Percentiles rank a stretch among this genome's conserved stretches.
Evolutionary conservation across 30 jellyfish, hydroid and myxozoan species (phyloP).

Genomic region (Rhopilema esculentum): DNA sequence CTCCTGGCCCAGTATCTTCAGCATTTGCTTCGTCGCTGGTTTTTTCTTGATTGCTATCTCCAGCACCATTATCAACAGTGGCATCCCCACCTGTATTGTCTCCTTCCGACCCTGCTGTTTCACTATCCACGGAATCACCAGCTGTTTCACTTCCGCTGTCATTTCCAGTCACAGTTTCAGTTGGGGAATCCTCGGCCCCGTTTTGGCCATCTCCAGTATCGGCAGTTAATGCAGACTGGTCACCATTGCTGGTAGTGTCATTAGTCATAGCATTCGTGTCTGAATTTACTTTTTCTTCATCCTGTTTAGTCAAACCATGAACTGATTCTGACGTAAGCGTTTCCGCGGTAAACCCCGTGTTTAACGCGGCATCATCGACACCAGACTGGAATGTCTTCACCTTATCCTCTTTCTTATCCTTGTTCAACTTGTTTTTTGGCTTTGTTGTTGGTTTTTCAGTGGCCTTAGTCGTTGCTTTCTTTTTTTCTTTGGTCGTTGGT

Average conservation of each 20-base stretch:
- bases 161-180: not conserved
- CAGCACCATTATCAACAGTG: not conserved
- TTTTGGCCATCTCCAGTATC: slow-evolving; percentile 5
- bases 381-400: slow-evolving; percentile 37
- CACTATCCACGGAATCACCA: slow-evolving; percentile 8
- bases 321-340: slow-evolving; percentile 65
- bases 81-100: slow-evolving; percentile 2
- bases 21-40: slow-evolving; percentile 34
- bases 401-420: not conserved
- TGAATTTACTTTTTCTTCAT: slow-evolving; percentile 18
- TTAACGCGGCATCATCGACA: not conserved
- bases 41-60: not conserved
- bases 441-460: not conserved
- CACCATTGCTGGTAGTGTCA: slow-evolving; percentile 22
- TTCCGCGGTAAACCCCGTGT: slow-evolving; percentile 52
- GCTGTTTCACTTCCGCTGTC: not conserved
- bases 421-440: not conserved
- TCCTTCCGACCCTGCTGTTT: not conserved
- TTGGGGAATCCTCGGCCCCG: slow-evolving; percentile 2
- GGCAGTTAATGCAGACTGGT: slow-evolving; percentile 1
- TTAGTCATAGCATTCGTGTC: not conserved
- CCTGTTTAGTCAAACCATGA: slow-evolving; percentile 27
- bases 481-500: slow-evolving; percentile 1
- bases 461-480: not conserved
- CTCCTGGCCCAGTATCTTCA: slow-evolving; percentile 17